Conservation (phyloP, 1,140 invertebrate genomes). For the Platorchestia sp. region DNA sequence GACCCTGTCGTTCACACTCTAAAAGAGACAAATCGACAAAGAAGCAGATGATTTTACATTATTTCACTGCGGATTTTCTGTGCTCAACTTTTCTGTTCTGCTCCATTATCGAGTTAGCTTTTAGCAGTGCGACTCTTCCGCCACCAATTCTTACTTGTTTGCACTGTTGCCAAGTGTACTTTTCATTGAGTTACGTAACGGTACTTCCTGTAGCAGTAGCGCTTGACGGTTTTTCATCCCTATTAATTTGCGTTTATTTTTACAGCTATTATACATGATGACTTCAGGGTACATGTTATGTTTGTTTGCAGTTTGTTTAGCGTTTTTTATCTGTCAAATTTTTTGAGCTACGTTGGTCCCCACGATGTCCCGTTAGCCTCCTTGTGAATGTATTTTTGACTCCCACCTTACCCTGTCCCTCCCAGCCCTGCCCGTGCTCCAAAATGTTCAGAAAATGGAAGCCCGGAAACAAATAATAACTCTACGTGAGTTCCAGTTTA, state of each 20-base stretch:
- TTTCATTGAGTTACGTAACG: neutral
- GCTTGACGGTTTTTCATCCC: neutral
- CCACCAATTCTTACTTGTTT: neutral
- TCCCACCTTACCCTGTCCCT: slow-evolving; percentile 55
- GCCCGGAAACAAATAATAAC: slow-evolving; percentile 44
- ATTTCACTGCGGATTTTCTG: neutral
- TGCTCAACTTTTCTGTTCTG: neutral
- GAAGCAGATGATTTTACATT: neutral
- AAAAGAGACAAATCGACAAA: too few relatives aligned
- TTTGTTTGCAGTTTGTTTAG: neutral
- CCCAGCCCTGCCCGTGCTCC: slow-evolving; percentile 69
- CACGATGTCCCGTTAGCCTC: neutral
- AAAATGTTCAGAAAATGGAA: slow-evolving; percentile 68
- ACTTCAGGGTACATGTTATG: neutral
- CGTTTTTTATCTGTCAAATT: neutral
- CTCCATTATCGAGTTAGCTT: neutral
- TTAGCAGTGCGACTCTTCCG: neutral
- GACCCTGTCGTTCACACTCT: too few relatives aligned
- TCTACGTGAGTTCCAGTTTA: neutral
- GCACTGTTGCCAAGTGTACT: neutral
- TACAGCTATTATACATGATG: neutral
- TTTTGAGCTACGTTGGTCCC: slow-evolving; percentile 39
- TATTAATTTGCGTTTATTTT: neutral
- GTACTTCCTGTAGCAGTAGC: neutral
- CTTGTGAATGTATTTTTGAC: neutral